Base-by-base conservation (phyloP, 2,888 invertebrate species). In the Colostygia pectinataria region DNA sequence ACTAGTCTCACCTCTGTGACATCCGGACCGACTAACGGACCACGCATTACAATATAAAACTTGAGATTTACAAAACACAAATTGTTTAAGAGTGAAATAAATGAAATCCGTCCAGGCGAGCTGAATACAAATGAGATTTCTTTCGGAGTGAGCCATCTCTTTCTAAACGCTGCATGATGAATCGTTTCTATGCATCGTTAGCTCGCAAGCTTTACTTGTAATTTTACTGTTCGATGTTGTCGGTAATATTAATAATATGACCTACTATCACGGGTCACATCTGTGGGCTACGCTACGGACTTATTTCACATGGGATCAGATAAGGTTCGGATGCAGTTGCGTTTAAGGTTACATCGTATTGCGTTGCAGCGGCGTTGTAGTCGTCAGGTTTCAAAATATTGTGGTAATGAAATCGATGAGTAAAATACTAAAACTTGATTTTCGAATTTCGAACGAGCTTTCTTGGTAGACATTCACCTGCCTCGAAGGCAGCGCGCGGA, bases 171-270 rank as follows among this genome's bases (percentile, higher is more conserved):
- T 69, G 63, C 66, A 81, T 83, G 86, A 88, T 86, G 76, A 82
- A 87, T 88, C 60, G 83, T 81, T 76, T 78, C 72, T 79, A 74
- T 70, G 81, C 80, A 72, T 84, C 83, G 86, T 86, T 86, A 85
- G 75, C 80, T 76, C 75, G 74, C 75, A 71, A 69, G 74, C 76
- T 75, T 77, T 76, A 76, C 82, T 78, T 78, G 80, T 84, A 80
- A 82, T 82, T 81, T 83, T 70, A 80, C 80, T 77, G 74, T 76
- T 78, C 80, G 77, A 84, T 80, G 81, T 83, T 84, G 83, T 82
- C 80, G 74, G 84, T 80, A 78, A 82, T 81, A 88, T 88, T 86
- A 88, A 89, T 89, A 86, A 80, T 63, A 71, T 83, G 84, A 85
- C 82, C 88, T 79, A 80, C 79, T 81, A 87, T 87, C 88, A 71